These are phyloP conservation scores for Carettochelys insculpta DNA, from an alignment of 2,113 vertebrate species.

Conservation along the genomic window DNA sequence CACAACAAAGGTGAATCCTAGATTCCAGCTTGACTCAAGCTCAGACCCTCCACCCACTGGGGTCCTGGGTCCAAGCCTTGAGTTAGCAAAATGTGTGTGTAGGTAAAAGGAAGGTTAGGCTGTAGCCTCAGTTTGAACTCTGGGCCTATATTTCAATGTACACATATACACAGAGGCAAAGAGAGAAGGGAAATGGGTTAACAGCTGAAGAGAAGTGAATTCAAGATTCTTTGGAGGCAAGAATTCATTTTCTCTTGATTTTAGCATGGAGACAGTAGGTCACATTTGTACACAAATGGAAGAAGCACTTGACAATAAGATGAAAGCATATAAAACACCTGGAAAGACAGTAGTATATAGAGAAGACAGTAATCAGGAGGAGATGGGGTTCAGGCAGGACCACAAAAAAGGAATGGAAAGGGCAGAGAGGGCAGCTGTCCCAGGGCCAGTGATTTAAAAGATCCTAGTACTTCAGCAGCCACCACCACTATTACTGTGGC, in stretches of 20 bases:
- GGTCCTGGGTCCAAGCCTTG: not conserved
- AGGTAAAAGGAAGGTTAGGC: not conserved
- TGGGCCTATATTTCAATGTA: not conserved
- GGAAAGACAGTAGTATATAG: not conserved
- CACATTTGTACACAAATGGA: rapidly evolving
- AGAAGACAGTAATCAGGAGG: not conserved
- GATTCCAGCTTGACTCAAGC: too few relatives aligned
- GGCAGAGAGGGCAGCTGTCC: too few relatives aligned
- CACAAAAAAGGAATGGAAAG: too few relatives aligned
- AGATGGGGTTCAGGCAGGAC: not conserved
- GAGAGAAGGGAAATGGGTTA: not conserved
- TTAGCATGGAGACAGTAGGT: not conserved
- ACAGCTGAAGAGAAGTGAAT: not conserved
- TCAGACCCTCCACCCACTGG: not conserved
- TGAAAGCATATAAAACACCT: not conserved
- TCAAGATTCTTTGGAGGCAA: not conserved
- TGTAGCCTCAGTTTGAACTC: not conserved
- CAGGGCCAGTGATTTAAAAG: too few relatives aligned
- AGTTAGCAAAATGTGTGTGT: not conserved
- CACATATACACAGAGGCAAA: not conserved
- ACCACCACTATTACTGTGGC: too few relatives aligned
- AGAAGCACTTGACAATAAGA: not conserved
- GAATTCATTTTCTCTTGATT: not conserved
- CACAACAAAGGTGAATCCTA: too few relatives aligned
- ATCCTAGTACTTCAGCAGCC: too few relatives aligned